Base-by-base conservation (phyloP, 2,797 vertebrate species). In the Hemibagrus guttatus region DNA sequence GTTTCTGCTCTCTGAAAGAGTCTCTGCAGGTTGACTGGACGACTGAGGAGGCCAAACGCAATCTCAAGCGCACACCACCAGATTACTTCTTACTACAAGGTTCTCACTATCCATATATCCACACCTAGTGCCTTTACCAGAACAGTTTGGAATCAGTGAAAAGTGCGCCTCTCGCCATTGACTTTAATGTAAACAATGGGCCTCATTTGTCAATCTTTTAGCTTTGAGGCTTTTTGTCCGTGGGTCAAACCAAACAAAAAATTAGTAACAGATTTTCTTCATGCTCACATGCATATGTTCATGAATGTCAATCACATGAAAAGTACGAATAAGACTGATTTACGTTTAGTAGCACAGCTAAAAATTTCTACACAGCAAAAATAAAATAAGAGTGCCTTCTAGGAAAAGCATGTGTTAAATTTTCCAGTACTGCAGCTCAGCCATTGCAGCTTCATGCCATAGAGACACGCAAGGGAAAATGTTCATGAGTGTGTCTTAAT, bases 1-100 rank as follows among this genome's bases (percentile, higher is more conserved):
- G 90, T 86, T 99, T 97, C 93, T 98, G 97, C 91, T 90, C 90
- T 0, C 87, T 98, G 81, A 97, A 97, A 91, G 97, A 97, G 17
- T 97, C 97, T 0, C 93, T 99, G 91, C 95, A 96, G 81, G 94
- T 97, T 0, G 95, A 97, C 87, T 98, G 98, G 97, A 96, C 94
- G 0, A 95, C 89, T 0, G 96, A 98, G 74, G 97, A 97, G 90
- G 96, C 95, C 2, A 95, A 95, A 90, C 93, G 93, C 0, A 84
- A 91, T 0, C 90, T 97, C 81, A 98, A 97, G 91, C 94, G 94
- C 19, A 97, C 95, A 0, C 91, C 97, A 0, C 84, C 95, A 0
- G 98, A 98, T 89, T 98, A 97, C 92, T 99, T 99, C 91, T 94
- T 98, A 58, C 93, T 98, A 14, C 97, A 97, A 90, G 97, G 98